Evolutionary conservation across 30 jellyfish, hydroid and myxozoan species (phyloP), one percentile per base, ranked within the genome.

Genomic region (Mastigias papua): DNA sequence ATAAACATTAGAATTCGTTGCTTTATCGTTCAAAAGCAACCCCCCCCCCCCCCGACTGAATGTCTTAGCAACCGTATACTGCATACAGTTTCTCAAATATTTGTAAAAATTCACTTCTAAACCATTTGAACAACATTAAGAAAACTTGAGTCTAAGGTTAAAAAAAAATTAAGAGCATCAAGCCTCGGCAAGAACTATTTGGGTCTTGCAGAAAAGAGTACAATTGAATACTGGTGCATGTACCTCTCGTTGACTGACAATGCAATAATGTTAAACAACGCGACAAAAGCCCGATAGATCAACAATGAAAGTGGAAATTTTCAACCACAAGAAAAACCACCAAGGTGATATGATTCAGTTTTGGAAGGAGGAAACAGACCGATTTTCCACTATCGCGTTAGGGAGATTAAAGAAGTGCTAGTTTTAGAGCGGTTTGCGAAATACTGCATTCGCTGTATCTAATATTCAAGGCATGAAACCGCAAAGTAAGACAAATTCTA

Each of bases 251-350:
- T 37, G 5, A 37, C 54, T 5, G 54, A 16, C 60, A 5, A 25
- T 63, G 42, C 23, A 6, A 63, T 72, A 19, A 37, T 72, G 33
- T 17, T 34, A 34, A 72, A 27, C 69, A 72, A n/a, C n/a, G 68
- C 67, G 83, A n/a, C 48, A 34, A 72, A 37, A 72, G 20, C 34
- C 37, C 19, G 74, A n/a, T 23, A 1, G 74, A 63, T 34, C 32
- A 63, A 23, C 20, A 51, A 51, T 37, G 27, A 51, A 10, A 21
- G 7, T 51, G 7, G 67, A 8, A 16, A 51, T 4, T 51, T 51
- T 51, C 67, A 51, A 51, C 80, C 13, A 13, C 26, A 69, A 72
- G 4, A 67, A 34, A 72, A 10, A 35, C 83, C 83, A 22, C 83
- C 10, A 26, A 37, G 9, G 46, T 72, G 65, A 48, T 37, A 3